These are phyloP conservation scores for Endotricha flammealis DNA, from an alignment of 2,888 invertebrate genomes.

Conservation along the genomic window DNA sequence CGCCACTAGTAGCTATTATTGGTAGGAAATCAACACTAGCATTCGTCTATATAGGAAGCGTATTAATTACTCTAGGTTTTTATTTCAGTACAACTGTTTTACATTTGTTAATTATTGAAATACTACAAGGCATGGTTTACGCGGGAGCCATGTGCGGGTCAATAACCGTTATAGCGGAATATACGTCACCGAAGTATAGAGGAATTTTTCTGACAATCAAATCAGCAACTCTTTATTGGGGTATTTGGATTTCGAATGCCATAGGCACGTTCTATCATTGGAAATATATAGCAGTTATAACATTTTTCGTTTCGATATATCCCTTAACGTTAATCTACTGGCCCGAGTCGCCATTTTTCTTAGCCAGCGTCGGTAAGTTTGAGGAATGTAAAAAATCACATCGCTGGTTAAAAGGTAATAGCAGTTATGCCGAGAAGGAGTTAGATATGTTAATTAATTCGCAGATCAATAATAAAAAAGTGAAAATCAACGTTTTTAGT, in stretches of 20 bases:
- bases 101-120: constrained; percentile 29
- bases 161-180: constrained; percentile 28
- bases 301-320: constrained; percentile 17
- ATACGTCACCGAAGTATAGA: constrained; percentile 27
- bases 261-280: constrained; percentile 33
- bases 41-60: constrained; percentile 22
- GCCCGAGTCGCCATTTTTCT: constrained; percentile 34
- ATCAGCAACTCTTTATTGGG: constrained; percentile 31
- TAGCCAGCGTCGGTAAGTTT: constrained; percentile 27
- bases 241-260: constrained; percentile 33
- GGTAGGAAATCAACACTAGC: constrained; percentile 31
- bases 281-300: constrained; percentile 30
- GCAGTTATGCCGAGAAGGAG: constrained; percentile 23
- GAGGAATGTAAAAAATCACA: constrained; percentile 25
- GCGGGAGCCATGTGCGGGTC: constrained; percentile 25
- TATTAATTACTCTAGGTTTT: constrained; percentile 22
- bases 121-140: constrained; percentile 29
- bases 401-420: constrained; percentile 27
- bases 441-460: constrained; percentile 24
- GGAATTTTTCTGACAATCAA: constrained; percentile 31
- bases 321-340: constrained; percentile 17
- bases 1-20: constrained; percentile 22
- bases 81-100: constrained; percentile 25
- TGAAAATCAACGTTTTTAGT: no score
- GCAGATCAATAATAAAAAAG: constrained; percentile 8